Conservation (phyloP, 2,797 vertebrate species). For the Acipenser transmontanus region DNA sequence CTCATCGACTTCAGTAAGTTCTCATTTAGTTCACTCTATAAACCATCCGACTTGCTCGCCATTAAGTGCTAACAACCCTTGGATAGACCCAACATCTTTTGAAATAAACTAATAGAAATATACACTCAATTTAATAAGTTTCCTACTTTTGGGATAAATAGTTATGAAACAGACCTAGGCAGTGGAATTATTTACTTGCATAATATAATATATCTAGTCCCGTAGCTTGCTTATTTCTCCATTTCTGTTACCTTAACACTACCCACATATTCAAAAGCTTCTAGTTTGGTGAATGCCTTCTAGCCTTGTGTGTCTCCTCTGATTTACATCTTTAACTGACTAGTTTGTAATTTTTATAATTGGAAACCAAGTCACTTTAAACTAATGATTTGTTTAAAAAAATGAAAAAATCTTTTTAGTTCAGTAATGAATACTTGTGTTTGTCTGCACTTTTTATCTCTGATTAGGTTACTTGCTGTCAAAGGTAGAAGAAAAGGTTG, state of each 20-base stretch:
- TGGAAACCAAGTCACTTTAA: background rate
- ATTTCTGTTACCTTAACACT: no score
- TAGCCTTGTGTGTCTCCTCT: background rate
- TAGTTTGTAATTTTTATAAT: no score
- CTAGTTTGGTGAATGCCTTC: background rate
- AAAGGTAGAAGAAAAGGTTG: constrained; percentile 90
- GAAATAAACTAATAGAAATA: no score
- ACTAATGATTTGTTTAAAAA: background rate
- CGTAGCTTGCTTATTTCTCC: no score
- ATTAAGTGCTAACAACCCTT: no score
- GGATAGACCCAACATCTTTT: no score
- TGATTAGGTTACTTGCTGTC: constrained; percentile 82
- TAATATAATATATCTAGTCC: no score
- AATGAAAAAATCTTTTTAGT: background rate
- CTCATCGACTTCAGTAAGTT: constrained; percentile 97
- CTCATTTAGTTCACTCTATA: background rate
- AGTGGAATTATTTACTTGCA: no score
- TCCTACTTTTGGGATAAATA: background rate
- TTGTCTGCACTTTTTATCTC: background rate
- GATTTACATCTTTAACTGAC: background rate
- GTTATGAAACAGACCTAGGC: no score
- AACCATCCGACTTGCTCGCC: no score
- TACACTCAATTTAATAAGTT: background rate
- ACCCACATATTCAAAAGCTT: no score
- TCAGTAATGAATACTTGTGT: background rate